phyloP scores from a whole-genome alignment of 2,888 invertebrate genomes.

The Ametastegia equiseti region DNA sequence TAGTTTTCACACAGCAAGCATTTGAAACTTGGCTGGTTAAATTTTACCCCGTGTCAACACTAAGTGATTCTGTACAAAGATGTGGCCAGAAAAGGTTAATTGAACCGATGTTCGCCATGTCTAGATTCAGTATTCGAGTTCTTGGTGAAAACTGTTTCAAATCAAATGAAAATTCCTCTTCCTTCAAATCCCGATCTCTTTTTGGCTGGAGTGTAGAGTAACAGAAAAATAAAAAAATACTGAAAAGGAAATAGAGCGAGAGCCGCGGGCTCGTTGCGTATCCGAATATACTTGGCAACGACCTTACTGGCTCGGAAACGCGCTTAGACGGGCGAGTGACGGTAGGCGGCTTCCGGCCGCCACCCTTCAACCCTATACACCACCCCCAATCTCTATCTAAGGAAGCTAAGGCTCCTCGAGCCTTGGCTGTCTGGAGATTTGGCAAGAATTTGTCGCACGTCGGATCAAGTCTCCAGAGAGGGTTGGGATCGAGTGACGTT shows the following conservation, averaged over 20 bases:
- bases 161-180: not conserved
- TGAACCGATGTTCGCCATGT: too few species aligned
- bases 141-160: not conserved
- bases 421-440: conserved; percentile 43
- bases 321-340: conserved; percentile 44
- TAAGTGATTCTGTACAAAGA: too few species aligned
- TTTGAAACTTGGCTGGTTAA: too few species aligned
- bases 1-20: too few species aligned
- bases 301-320: conserved; percentile 35
- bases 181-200: too few species aligned
- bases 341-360: conserved; percentile 31
- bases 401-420: conserved; percentile 36
- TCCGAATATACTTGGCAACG: conserved; percentile 40
- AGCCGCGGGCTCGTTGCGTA: not conserved
- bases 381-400: conserved; percentile 5
- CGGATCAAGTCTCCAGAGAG: conserved; percentile 42
- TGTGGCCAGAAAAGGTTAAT: too few species aligned
- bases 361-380: conserved; percentile 3
- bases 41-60: too few species aligned
- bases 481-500: conserved; percentile 40
- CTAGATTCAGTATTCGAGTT: too few species aligned
- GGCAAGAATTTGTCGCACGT: conserved; percentile 47
- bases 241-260: not conserved
- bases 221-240: not conserved
- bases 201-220: not conserved